Base-by-base conservation (phyloP, 2,888 invertebrate genomes). In the Agriopis aurantiaria region DNA sequence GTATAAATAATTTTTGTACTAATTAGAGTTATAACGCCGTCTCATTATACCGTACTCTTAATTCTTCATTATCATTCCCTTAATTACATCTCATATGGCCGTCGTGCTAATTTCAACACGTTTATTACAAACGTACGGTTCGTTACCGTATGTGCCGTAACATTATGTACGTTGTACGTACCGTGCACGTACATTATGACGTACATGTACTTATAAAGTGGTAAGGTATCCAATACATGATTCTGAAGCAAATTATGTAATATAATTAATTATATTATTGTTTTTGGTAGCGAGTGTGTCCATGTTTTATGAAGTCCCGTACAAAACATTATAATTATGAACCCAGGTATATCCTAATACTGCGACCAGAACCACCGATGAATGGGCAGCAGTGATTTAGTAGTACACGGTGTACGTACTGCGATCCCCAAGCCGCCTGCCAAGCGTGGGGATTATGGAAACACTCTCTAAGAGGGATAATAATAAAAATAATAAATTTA, bases 41-140 rank as follows among this genome's bases (percentile, higher is more conserved):
- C 59, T 45, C 64, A 69, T 69, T 65, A 65, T 2, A 43, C 55
- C 51, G 55, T 49, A 68, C 40, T 55, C 53, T 40, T 60, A 61
- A 69, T 52, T 52, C 57, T 66, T 59, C 62, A 70, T 66, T 63
- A 70, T 58, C 61, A 53, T 65, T 17, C 57, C 52, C 48, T 58
- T 65, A 62, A 71, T 67, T 63, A 66, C 53, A 51, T 58, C 62
- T 59, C 55, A 23, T 60, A 64, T 64, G 66, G 56, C 59, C 55
- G 58, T 46, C 57, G n/a, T 51, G 66, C 51, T 67, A 71, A 67
- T 71, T 65, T 60, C 48, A 33, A 41, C 66, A 46, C 65, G 69
- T 62, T 55, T 59, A 57, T 58, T 53, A 62, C 56, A 49, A 62
- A 41, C 53, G 62, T 40, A 57, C 46, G 62, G 51, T 43, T 43